phyloP scores from a whole-genome alignment of 2,113 vertebrate species.

The Bos indicus region DNA sequence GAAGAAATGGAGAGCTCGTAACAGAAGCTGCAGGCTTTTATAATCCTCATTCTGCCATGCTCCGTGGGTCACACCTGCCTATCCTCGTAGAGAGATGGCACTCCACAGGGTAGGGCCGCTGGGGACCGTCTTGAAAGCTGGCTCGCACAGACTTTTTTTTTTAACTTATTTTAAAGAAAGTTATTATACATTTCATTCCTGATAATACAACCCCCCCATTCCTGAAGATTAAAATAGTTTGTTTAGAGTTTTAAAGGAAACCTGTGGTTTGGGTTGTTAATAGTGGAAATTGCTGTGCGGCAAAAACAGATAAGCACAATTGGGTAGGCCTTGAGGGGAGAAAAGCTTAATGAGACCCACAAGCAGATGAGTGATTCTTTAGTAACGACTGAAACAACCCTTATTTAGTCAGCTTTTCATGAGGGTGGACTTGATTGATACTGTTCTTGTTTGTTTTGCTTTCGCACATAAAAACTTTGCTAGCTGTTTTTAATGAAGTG shows the following conservation, averaged over 20 bases:
- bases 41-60: not conserved
- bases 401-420: not conserved
- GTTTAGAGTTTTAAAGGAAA: constrained; percentile 1
- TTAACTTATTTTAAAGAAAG: not conserved
- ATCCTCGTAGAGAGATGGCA: not conserved
- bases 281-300: not conserved
- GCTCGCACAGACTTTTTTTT: not conserved
- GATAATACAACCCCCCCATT: not conserved
- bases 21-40: not conserved
- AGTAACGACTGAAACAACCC: not conserved
- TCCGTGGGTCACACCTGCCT: not conserved
- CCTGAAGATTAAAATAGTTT: not conserved
- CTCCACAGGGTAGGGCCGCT: accelerated
- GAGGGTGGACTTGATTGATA: not conserved
- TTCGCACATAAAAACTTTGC: not conserved
- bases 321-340: not conserved
- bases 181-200: not conserved
- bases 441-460: not conserved
- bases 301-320: not conserved
- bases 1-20: not conserved
- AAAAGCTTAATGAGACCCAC: not conserved
- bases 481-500: not conserved
- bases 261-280: not conserved
- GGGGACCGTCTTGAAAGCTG: not conserved
- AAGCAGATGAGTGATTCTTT: not conserved